Evolutionary conservation across 1,140 invertebrate species (phyloP).

Genomic region (Berghia stephanieae): DNA sequence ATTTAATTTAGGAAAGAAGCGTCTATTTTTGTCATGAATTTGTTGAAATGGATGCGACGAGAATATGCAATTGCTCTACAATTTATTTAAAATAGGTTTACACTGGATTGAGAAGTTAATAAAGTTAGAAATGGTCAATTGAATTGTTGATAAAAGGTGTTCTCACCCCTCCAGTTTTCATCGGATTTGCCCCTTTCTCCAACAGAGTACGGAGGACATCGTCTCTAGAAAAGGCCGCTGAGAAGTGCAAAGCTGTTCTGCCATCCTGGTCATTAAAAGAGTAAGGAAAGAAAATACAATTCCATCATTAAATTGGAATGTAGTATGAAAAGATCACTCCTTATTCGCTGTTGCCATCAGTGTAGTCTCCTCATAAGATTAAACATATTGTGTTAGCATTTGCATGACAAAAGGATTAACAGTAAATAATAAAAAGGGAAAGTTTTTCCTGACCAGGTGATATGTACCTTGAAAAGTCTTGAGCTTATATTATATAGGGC

Average conservation of each 20-base stretch:
- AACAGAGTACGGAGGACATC: slow-evolving; percentile 92
- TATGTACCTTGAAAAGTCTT: too few relatives aligned
- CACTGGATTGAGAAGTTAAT: not conserved
- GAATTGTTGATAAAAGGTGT: not conserved
- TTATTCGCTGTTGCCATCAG: too few relatives aligned
- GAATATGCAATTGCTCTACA: not conserved
- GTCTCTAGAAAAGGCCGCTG: slow-evolving; percentile 91
- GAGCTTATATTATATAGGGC: too few relatives aligned
- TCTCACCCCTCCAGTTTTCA: slow-evolving; percentile 89
- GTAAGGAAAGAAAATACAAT: too few relatives aligned
- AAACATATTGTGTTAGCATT: too few relatives aligned
- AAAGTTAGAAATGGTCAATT: not conserved
- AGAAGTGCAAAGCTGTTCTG: slow-evolving; percentile 91
- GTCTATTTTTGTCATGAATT: not conserved
- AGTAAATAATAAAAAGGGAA: too few relatives aligned
- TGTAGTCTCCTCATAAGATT: too few relatives aligned
- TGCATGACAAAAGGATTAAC: too few relatives aligned
- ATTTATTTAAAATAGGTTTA: not conserved
- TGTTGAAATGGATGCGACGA: not conserved
- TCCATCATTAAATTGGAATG: too few relatives aligned
- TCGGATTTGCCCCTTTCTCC: slow-evolving; percentile 89
- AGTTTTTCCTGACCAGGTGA: too few relatives aligned
- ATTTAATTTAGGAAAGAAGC: not conserved
- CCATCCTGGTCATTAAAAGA: slow-evolving; percentile 89
- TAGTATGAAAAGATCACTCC: too few relatives aligned